A percentile compares a stretch with the other conserved stretches of the same genome.
Conservation (phyloP, 2,113 vertebrate genomes). For the Erythrocercus mccallii region DNA sequence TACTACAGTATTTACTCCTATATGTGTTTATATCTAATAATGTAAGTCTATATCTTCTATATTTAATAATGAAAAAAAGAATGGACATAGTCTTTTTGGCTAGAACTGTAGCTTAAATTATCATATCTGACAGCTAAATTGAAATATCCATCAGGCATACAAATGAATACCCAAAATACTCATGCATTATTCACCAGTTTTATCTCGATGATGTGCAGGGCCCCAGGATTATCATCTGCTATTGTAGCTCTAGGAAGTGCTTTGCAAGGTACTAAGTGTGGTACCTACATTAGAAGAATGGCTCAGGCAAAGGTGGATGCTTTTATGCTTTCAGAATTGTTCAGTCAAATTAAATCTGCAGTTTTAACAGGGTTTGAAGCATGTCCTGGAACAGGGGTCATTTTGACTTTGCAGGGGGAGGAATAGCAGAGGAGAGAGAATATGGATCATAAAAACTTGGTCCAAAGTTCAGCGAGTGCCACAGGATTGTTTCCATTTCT, state of each 20-base stretch:
- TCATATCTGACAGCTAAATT: slow-evolving; percentile 19
- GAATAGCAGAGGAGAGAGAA: background rate
- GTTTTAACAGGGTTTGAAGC: background rate
- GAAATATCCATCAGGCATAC: background rate
- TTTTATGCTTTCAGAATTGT: background rate
- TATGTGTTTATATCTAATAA: background rate
- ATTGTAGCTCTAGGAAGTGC: background rate
- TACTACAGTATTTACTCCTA: background rate
- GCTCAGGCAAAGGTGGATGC: background rate
- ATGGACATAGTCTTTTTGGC: background rate
- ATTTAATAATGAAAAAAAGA: background rate
- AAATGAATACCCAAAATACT: slow-evolving; percentile 12
- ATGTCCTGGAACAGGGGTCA: background rate
- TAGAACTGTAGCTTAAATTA: slow-evolving; percentile 7
- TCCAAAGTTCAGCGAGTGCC: background rate
- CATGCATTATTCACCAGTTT: background rate
- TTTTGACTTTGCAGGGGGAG: background rate
- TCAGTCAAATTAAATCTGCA: background rate
- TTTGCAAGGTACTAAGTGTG: background rate
- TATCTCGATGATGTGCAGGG: background rate
- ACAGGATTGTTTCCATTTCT: background rate
- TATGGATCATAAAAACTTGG: background rate
- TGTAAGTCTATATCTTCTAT: too few relatives aligned
- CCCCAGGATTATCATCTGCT: background rate
- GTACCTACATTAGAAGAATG: background rate